These are phyloP conservation scores for Sanderia malayensis DNA, from an alignment of 30 jellyfish, hydroid and myxozoan species.

Conservation along the genomic window DNA sequence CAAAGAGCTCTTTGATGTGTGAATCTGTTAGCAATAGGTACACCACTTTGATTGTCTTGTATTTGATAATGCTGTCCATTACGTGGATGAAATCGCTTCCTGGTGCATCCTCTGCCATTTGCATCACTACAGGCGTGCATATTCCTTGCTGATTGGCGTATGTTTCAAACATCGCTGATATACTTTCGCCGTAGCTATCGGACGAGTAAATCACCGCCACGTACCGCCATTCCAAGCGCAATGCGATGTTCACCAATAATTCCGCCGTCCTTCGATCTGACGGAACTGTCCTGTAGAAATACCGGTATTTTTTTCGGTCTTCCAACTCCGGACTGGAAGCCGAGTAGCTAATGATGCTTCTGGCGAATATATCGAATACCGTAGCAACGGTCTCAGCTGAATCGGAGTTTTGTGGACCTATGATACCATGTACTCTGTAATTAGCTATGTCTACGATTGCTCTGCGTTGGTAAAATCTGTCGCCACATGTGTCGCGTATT, in stretches of 20 bases:
- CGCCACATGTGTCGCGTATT: slow-evolving; percentile 71
- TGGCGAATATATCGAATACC: slow-evolving; percentile 27
- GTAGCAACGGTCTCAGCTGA: slow-evolving; percentile 36
- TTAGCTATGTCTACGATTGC: slow-evolving; percentile 34
- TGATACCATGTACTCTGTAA: slow-evolving; percentile 31
- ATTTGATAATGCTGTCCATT: neutral
- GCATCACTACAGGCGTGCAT: slow-evolving; percentile 21
- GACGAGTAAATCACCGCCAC: slow-evolving; percentile 51
- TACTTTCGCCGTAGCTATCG: slow-evolving; percentile 54
- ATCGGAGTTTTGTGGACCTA: slow-evolving; percentile 69
- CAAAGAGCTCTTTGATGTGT: slow-evolving; percentile 3
- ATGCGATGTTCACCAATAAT: slow-evolving; percentile 29
- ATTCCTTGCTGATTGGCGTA: slow-evolving; percentile 46
- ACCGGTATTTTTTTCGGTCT: slow-evolving; percentile 26
- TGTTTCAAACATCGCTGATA: slow-evolving; percentile 27
- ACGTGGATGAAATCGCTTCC: neutral
- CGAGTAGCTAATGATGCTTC: slow-evolving; percentile 43
- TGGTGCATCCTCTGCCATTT: slow-evolving; percentile 23
- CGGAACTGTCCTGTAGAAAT: slow-evolving; percentile 71
- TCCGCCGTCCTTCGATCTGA: slow-evolving; percentile 32
- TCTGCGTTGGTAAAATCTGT: slow-evolving; percentile 25
- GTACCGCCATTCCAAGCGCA: slow-evolving; percentile 58
- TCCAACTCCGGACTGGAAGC: slow-evolving; percentile 58
- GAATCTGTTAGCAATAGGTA: neutral
- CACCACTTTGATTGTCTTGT: neutral